These are phyloP conservation scores for Anser cygnoides DNA, from an alignment of 2,113 vertebrate genomes.

Conservation along the genomic window DNA sequence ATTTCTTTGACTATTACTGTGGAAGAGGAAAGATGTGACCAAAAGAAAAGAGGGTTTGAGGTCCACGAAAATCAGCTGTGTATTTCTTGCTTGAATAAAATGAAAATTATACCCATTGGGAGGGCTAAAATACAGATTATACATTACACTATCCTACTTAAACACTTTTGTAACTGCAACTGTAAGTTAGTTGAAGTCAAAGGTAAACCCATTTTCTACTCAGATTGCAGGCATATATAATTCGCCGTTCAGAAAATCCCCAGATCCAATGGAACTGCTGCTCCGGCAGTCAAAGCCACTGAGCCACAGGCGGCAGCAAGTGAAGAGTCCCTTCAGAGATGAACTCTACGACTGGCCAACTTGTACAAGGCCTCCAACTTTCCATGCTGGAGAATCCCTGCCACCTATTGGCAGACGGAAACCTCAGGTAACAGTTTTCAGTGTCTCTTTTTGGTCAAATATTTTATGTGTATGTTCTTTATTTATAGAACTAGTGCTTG, in stretches of 20 bases:
- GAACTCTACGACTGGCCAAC: slow-evolving; percentile 57
- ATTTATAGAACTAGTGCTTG: not conserved
- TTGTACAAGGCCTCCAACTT: slow-evolving; percentile 46
- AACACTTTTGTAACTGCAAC: not conserved
- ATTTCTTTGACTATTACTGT: not conserved
- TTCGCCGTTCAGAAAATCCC: slow-evolving; percentile 84
- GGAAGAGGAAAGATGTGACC: not conserved
- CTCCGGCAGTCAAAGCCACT: slow-evolving; percentile 82
- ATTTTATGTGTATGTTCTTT: not conserved
- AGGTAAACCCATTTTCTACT: not conserved
- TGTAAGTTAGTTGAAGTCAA: not conserved
- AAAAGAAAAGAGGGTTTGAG: not conserved
- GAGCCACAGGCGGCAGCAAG: slow-evolving; percentile 16
- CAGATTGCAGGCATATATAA: slow-evolving; percentile 92
- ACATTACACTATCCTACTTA: not conserved
- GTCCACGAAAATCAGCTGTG: not conserved
- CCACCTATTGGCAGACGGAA: slow-evolving; percentile 81
- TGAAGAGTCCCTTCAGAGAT: not conserved
- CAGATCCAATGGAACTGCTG: slow-evolving; percentile 88
- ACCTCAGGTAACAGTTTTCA: slow-evolving; percentile 81
- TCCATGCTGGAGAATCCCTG: slow-evolving; percentile 65
- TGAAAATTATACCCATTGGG: not conserved
- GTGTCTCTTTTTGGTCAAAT: not conserved
- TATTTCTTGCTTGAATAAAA: not conserved
- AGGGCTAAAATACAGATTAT: not conserved